phyloP scores from a whole-genome alignment of 2,888 invertebrate genomes.

The Lasioglossum lativentre region DNA sequence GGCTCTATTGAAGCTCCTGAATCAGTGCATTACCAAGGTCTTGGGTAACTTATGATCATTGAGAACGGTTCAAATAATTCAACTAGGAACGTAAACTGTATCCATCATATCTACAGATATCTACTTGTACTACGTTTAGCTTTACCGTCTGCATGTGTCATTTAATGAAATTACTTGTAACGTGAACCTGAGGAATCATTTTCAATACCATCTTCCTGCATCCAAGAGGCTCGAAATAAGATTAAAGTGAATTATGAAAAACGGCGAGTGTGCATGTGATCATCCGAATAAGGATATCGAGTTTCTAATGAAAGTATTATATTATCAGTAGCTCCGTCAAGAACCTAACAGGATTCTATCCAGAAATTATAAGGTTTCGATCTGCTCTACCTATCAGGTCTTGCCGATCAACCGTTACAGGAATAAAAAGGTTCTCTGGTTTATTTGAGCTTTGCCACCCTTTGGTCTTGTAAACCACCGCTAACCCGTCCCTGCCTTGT shows the following conservation, averaged over 20 bases:
- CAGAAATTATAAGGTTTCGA: constrained; percentile 31
- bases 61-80: neutral
- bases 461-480: constrained; percentile 77
- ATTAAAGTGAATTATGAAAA: neutral
- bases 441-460: constrained; percentile 40
- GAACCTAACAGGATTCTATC: constrained; percentile 30
- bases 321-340: constrained; percentile 27
- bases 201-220: constrained; percentile 9
- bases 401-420: constrained; percentile 77
- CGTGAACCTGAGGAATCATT: constrained; percentile 4
- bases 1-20: constrained; percentile 4
- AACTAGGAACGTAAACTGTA: constrained; percentile 7
- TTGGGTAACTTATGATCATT: neutral
- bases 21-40: constrained; percentile 1
- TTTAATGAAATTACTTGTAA: constrained; percentile 15
- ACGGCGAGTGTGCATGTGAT: neutral
- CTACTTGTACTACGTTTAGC: constrained; percentile 4
- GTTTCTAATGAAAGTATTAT: constrained; percentile 8
- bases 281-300: neutral
- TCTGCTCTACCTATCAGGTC: constrained; percentile 79
- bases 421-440: constrained; percentile 75
- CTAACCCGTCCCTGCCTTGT: constrained; percentile 79
- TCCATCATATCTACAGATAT: constrained; percentile 12
- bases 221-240: neutral
- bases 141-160: constrained; percentile 2